phyloP scores from a whole-genome alignment of 2,797 vertebrate species.

The Rhodeus uyekii region DNA sequence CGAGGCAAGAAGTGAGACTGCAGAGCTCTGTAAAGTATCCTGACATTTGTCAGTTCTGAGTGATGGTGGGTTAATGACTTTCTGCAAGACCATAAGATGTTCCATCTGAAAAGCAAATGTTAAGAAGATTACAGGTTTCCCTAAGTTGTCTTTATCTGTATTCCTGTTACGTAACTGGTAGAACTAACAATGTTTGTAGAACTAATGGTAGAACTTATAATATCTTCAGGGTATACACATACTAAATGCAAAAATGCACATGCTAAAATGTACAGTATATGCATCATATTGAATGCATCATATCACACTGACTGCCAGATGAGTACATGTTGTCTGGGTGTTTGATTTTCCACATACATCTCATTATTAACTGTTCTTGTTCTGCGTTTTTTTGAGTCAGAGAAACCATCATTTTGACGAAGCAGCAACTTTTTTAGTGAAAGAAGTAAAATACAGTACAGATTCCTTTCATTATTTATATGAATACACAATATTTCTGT shows the following conservation, averaged over 20 bases:
- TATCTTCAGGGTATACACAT: background rate
- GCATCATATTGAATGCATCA: background rate
- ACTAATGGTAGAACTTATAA: no score
- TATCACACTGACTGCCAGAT: background rate
- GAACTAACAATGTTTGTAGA: background rate
- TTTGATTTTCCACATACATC: background rate
- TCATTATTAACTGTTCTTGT: background rate
- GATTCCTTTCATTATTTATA: background rate
- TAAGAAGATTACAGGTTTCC: conserved; percentile 1
- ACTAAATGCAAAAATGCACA: no score
- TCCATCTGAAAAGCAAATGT: conserved; percentile 5
- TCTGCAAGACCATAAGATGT: background rate
- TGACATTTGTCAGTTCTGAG: conserved; percentile 11
- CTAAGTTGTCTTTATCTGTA: background rate
- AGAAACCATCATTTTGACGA: background rate
- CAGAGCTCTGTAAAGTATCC: background rate
- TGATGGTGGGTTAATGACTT: conserved; percentile 2
- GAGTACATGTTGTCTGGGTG: background rate
- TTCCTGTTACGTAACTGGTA: background rate
- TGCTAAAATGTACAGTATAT: background rate
- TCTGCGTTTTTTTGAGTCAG: background rate
- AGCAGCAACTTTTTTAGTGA: background rate
- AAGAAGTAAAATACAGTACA: background rate
- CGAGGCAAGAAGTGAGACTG: background rate
- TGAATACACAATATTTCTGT: background rate